Evolutionary conservation across 2,797 vertebrate species (phyloP).

Genomic region (Eulemur albifrons): DNA sequence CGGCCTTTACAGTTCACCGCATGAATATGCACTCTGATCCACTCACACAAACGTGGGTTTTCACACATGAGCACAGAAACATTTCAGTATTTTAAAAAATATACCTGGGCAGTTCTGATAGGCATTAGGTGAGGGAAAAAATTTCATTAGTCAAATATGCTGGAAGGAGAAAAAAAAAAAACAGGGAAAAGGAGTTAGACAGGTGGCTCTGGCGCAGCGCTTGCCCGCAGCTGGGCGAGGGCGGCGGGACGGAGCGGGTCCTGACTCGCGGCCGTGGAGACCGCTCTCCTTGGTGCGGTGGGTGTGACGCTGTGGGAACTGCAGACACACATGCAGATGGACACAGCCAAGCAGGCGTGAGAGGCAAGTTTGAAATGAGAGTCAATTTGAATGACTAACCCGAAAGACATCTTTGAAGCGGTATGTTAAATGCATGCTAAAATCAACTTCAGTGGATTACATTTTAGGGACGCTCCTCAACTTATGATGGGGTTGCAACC

Average conservation of each 20-base stretch:
- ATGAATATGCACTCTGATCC: not conserved
- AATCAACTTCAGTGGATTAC: not conserved
- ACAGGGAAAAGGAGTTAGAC: not conserved
- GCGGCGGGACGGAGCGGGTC: too few species aligned
- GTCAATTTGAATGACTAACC: not conserved
- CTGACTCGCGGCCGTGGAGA: not conserved
- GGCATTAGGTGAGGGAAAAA: not conserved
- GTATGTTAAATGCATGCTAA: not conserved
- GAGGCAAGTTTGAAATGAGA: not conserved
- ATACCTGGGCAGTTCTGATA: not conserved
- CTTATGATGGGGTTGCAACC: not conserved
- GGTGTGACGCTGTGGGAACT: not conserved
- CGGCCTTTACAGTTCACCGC: not conserved
- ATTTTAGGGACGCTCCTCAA: not conserved
- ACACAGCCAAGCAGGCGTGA: not conserved
- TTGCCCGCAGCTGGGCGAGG: not conserved
- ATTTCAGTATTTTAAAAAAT: not conserved
- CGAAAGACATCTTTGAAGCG: conserved; percentile 20
- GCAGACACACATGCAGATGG: not conserved
- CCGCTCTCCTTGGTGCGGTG: not conserved
- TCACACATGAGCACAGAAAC: not conserved
- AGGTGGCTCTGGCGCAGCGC: not conserved
- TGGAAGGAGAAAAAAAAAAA: not conserved
- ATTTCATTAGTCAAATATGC: not conserved
- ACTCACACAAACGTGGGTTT: not conserved